Conservation (phyloP, 1,140 invertebrate genomes). For the Drosophila busckii region DNA sequence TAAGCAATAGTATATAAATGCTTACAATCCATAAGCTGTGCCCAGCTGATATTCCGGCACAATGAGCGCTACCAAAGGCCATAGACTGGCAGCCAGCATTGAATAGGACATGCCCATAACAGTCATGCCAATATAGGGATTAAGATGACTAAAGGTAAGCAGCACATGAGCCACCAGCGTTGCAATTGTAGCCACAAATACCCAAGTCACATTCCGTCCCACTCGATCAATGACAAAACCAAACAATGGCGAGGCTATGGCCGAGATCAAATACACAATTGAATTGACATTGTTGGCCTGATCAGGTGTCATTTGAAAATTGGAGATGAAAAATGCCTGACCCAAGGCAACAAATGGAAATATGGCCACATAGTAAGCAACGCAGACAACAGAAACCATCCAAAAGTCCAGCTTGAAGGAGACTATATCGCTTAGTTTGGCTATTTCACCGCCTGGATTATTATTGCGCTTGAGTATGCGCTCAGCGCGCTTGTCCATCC, state of each 20-base stretch:
- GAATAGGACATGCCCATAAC: constrained; percentile 95
- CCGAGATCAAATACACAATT: constrained; percentile 94
- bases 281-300: constrained; percentile 92
- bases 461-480: constrained; percentile 85
- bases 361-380: constrained; percentile 97
- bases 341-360: constrained; percentile 97
- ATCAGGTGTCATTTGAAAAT: constrained; percentile 86
- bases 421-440: constrained; percentile 90
- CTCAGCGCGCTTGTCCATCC: constrained; percentile 93
- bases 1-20: neutral
- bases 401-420: constrained; percentile 93
- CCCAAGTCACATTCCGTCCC: constrained; percentile 94
- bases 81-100: constrained; percentile 94
- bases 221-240: constrained; percentile 94
- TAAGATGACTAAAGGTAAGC: constrained; percentile 91
- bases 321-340: constrained; percentile 94
- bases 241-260: constrained; percentile 93
- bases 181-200: constrained; percentile 87
- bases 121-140: constrained; percentile 93
- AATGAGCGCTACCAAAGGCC: constrained; percentile 95
- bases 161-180: constrained; percentile 90
- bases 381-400: constrained; percentile 93
- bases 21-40: constrained; percentile 94
- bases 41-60: constrained; percentile 96
- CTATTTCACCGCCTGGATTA: constrained; percentile 83